A percentile compares a stretch with the other conserved stretches of the same genome.
These are phyloP conservation scores for Mastacembelus armatus DNA, from an alignment of 2,797 vertebrate genomes.

Conservation along the genomic window DNA sequence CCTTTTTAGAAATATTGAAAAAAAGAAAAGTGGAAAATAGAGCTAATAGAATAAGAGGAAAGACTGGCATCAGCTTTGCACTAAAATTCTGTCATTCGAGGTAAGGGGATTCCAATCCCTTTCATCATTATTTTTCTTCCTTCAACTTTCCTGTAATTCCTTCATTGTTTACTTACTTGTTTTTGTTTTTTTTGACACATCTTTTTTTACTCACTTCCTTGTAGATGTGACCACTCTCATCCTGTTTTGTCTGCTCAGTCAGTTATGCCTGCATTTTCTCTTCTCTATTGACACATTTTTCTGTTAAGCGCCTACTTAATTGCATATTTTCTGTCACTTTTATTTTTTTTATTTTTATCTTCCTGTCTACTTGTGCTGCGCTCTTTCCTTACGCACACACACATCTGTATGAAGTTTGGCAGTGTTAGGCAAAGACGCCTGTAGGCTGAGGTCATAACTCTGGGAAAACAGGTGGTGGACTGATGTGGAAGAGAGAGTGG, in stretches of 20 bases:
- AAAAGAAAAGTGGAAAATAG: slow-evolving; percentile 23
- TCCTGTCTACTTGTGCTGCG: slow-evolving; percentile 16
- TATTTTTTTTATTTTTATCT: slow-evolving; percentile 50
- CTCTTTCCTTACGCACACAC: slow-evolving; percentile 17
- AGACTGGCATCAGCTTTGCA: slow-evolving; percentile 43
- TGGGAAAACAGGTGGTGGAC: slow-evolving; percentile 79
- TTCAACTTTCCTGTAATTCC: not conserved
- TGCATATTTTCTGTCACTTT: slow-evolving; percentile 33
- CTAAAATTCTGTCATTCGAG: slow-evolving; percentile 44
- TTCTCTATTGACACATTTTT: slow-evolving; percentile 6
- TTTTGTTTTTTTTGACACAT: not conserved
- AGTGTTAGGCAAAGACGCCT: slow-evolving; percentile 68
- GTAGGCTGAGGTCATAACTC: slow-evolving; percentile 77
- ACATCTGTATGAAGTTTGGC: slow-evolving; percentile 80
- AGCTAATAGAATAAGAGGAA: slow-evolving; percentile 33
- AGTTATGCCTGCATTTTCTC: not conserved
- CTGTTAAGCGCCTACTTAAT: slow-evolving; percentile 28
- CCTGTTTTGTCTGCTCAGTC: too few relatives aligned
- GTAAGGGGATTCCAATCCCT: slow-evolving; percentile 20
- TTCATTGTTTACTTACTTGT: not conserved
- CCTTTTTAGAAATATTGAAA: slow-evolving; percentile 3
- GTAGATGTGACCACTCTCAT: too few relatives aligned
- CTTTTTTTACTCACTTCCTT: too few relatives aligned
- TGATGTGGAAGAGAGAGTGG: slow-evolving; percentile 59
- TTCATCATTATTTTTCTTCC: not conserved